Base-by-base conservation (phyloP, 2,888 invertebrate species). In the Orthosia cruda region DNA sequence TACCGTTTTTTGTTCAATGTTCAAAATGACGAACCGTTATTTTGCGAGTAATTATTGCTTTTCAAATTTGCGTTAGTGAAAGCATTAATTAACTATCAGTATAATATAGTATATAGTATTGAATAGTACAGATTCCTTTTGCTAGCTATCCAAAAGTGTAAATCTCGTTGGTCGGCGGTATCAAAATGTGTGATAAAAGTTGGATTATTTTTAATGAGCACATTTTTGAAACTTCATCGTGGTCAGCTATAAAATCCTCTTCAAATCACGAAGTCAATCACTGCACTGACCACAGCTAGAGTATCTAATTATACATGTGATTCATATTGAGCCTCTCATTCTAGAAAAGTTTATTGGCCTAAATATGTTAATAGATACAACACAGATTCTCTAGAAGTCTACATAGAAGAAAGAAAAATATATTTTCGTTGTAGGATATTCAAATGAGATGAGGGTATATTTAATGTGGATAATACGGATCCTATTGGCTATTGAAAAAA, bases 371-470 rank as follows among this genome's bases (percentile, higher is more conserved):
- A 78, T 59, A 59, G 0, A 78, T 83, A 62, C 64, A 67, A 67
- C 62, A 59, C 71, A 65, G 71, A 64, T 79, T 83, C 59, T 55
- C 78, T 54, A 72, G 50, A 67, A 70, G 64, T 58, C 62, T 26
- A 67, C 13, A 20, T 18, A 65, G 57, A 66, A 72, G 62, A 65
- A 66, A 58, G 59, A 16, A 77, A n/a, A 80, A 80, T 54, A 74
- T 79, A 67, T 71, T 68, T 70, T 68, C 61, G 70, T 63, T 63
- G 52, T 18, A 50, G 18, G 32, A 50, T 86, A 85, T 85, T 85
- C 80, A 84, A 84, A 85, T 85, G 81, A 86, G 86, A 85, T 86
- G 75, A 77, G 86, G 77, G 81, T 81, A 74, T 80, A 71, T 75
- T 67, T 83, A 84, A 84, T 71, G 80, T 74, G 57, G 66, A 76